phyloP scores from a whole-genome alignment of 2,888 invertebrate genomes.

The Heliconius erato region DNA sequence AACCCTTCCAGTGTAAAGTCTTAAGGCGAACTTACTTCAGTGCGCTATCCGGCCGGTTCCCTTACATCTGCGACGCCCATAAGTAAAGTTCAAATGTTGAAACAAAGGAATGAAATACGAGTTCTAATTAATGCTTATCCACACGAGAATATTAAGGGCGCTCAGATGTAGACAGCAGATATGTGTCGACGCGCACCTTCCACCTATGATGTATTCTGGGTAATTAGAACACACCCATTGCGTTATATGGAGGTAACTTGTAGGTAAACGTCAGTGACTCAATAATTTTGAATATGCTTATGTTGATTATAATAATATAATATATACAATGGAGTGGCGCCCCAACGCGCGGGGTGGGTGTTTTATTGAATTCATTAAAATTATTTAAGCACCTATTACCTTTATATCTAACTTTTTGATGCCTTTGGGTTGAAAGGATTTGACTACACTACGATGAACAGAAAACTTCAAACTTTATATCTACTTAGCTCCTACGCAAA shows the following conservation, averaged over 20 bases:
- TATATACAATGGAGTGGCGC: conserved; percentile 26
- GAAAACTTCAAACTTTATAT: background rate
- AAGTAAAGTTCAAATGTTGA: conserved; percentile 71
- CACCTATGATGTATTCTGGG: conserved; percentile 70
- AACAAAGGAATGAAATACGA: conserved; percentile 72
- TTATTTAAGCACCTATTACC: conserved; percentile 24
- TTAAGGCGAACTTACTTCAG: conserved; percentile 55
- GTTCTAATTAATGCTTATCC: conserved; percentile 74
- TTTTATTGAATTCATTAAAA: conserved; percentile 40
- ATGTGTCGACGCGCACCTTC: conserved; percentile 60
- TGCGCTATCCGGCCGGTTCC: conserved; percentile 56
- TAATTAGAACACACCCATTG: conserved; percentile 67
- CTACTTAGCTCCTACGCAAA: conserved; percentile 9
- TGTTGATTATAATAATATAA: conserved; percentile 34
- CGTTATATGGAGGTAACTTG: conserved; percentile 32
- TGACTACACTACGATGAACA: conserved; percentile 13
- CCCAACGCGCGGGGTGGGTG: conserved; percentile 19
- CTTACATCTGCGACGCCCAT: conserved; percentile 61
- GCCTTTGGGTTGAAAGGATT: conserved; percentile 7
- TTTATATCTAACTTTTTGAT: conserved; percentile 17
- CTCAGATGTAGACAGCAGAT: conserved; percentile 57
- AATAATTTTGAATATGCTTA: conserved; percentile 50
- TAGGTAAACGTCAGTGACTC: conserved; percentile 48
- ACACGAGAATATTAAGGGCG: conserved; percentile 66
- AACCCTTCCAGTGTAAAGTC: conserved; percentile 50